phyloP scores from a whole-genome alignment of 1,140 invertebrate genomes.

The Bombus impatiens region DNA sequence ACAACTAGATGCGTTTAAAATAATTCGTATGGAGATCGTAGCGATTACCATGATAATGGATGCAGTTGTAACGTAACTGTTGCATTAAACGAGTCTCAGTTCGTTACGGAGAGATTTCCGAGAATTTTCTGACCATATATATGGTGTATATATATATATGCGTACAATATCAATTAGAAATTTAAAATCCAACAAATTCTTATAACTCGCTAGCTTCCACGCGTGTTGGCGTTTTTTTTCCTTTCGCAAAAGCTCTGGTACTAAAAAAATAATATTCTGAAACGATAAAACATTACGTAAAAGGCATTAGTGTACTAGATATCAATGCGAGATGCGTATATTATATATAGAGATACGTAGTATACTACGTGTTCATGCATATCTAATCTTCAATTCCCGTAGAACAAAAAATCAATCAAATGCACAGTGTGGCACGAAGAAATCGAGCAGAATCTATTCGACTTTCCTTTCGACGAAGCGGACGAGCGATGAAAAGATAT shows the following conservation, averaged over 20 bases:
- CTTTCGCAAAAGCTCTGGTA: too few relatives aligned
- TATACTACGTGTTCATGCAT: neutral
- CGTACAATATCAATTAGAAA: too few relatives aligned
- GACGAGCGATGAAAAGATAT: neutral
- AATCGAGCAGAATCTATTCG: neutral
- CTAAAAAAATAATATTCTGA: too few relatives aligned
- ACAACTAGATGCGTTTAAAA: neutral
- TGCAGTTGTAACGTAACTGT: neutral
- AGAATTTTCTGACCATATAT: neutral
- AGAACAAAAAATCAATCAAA: neutral
- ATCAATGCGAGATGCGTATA: too few relatives aligned
- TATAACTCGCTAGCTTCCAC: too few relatives aligned
- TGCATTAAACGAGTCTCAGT: neutral
- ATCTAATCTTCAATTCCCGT: neutral
- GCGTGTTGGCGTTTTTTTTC: too few relatives aligned
- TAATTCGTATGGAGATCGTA: neutral
- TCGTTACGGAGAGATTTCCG: neutral
- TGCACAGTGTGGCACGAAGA: neutral
- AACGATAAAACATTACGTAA: too few relatives aligned
- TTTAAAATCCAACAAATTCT: too few relatives aligned
- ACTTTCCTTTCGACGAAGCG: neutral
- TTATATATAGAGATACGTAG: neutral
- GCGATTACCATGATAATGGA: constrained; percentile 8
- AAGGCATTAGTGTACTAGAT: too few relatives aligned
- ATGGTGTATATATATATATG: too few relatives aligned